phyloP scores from a whole-genome alignment of 2,888 invertebrate genomes.

The Panopea generosa region DNA sequence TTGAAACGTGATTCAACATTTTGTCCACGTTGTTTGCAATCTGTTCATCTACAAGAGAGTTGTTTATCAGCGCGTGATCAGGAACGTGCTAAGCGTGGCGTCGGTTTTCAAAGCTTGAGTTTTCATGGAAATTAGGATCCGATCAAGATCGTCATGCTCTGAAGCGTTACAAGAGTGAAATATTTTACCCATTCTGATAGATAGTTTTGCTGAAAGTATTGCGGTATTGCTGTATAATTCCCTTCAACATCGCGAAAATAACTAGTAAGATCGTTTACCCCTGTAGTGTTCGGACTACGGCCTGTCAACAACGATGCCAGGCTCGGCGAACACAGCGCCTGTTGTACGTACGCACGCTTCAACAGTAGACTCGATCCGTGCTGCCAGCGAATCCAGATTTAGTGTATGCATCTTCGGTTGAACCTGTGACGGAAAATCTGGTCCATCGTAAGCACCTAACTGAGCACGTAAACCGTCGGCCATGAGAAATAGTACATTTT shows the following conservation, averaged over 20 bases:
- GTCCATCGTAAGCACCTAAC: slow-evolving; percentile 58
- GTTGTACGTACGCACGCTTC: slow-evolving; percentile 41
- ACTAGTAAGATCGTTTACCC: slow-evolving; percentile 45
- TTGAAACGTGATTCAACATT: slow-evolving; percentile 86
- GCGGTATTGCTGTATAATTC: slow-evolving; percentile 59
- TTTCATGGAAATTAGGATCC: slow-evolving; percentile 60
- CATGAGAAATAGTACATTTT: slow-evolving; percentile 51
- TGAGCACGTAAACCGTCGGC: slow-evolving; percentile 64
- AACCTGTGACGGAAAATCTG: slow-evolving; percentile 63
- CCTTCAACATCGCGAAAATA: slow-evolving; percentile 60
- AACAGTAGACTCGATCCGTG: slow-evolving; percentile 22
- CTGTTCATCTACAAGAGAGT: slow-evolving; percentile 92
- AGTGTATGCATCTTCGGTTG: slow-evolving; percentile 68
- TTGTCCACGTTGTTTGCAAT: slow-evolving; percentile 88
- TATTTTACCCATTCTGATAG: slow-evolving; percentile 56
- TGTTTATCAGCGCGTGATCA: slow-evolving; percentile 79
- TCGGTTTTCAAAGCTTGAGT: slow-evolving; percentile 85
- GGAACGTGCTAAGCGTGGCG: slow-evolving; percentile 87
- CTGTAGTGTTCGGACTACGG: slow-evolving; percentile 65
- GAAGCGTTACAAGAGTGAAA: slow-evolving; percentile 45
- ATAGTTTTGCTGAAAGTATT: slow-evolving; percentile 26
- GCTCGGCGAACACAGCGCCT: slow-evolving; percentile 29
- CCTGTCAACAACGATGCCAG: slow-evolving; percentile 64
- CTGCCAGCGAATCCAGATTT: slow-evolving; percentile 66
- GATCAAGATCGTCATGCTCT: slow-evolving; percentile 64